Base-by-base conservation (phyloP, 2,888 invertebrate species). In the Caenorhabditis drosophilae region DNA sequence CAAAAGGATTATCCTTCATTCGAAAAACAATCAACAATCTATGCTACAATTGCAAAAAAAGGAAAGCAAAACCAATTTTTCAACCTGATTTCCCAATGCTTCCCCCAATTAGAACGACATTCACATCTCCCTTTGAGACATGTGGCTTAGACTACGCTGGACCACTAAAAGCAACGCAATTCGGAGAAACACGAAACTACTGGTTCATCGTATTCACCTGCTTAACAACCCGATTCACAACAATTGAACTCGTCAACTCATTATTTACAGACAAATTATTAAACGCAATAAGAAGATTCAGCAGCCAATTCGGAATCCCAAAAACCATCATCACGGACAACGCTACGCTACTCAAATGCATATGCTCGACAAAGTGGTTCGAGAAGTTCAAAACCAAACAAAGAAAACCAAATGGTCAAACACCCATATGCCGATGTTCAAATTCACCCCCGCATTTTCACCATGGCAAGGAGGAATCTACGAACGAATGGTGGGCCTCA, bases 401-500 rank as follows among this genome's bases (percentile, higher is more conserved):
- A 20, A 26, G 12, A 18, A 7, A 11, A 7, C 40, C 6, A 40
- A 20, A 7, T 9, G 6, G 7, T 9, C 11, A 16, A 23, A 9
- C 9, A 20, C 45, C 6, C 7, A 16, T 20, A 27, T 57, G 12
- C 59, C 59, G 15, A 15, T 35, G 0, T 52, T 59, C 23, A 27
- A 36, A 6, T 26, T 23, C 25, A 59, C 52, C 7, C 27, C 59
- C 1, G 34, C 52, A 2, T 31, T 27, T 4, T 31, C 34, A 6
- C 70, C 85, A 1, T 86, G 85, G 85, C 84, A 84, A 84, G 85
- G 85, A 46, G 85, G 86, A 40, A 84, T 82, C 69, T 86, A 84
- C 78, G 85, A 86, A 70, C 68, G 85, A 18, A 63, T 86, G 4
- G 75, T 85, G 12, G 76, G 83, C n/a, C 7, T 69, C 0, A 20